Base-by-base conservation (phyloP, 37 sponge, comb jelly and placozoan genomes). In the Petrosia ficiformis region DNA sequence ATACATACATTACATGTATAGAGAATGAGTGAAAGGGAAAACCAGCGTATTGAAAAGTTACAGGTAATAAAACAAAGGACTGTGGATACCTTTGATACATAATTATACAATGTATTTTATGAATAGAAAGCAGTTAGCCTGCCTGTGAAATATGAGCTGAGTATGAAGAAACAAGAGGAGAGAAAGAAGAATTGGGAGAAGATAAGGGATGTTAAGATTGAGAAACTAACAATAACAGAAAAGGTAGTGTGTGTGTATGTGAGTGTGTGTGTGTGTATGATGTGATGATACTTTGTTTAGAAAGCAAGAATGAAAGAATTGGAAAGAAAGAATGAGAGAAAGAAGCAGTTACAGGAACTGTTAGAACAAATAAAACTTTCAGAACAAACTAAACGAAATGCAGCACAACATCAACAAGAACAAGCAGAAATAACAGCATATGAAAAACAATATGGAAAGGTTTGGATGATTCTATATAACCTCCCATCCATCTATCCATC, bases 391-490 rank as follows among this genome's bases (percentile, higher is more conserved):
- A 42, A 44, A 43, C 84, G 85, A 35, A 89, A 84, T 72, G 77
- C 81, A 33, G 77, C 75, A 39, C 32, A 61, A 19, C 65, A 30
- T 1, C 54, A 75, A 67, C 80, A 84, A 38, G 70, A 89, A 40
- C 36, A 74, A 52, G 66, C 73, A 1, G 90, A 89, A 39, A 25
- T 71, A 21, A 10, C 58, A 34, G 80, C 66, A 1, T 89, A 89
- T 66, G 77, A 83, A 39, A 89, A 73, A n/a, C 76, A 73, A 44
- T 89, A 80, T 72, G 85, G 90, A 65, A 89, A 59, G 72, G 80
- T 83, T 37, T 11, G 81, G 4, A 3, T 43, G 11, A 43, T 28
- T 14, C 32, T 32, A 36, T 68, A 22, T 68, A n/a, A n/a, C n/a
- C n/a, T n/a, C n/a, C n/a, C n/a, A n/a, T n/a, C n/a, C n/a, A n/a